Base-by-base conservation (phyloP, 2,888 invertebrate genomes). In the Dastarcus helophoroides region DNA sequence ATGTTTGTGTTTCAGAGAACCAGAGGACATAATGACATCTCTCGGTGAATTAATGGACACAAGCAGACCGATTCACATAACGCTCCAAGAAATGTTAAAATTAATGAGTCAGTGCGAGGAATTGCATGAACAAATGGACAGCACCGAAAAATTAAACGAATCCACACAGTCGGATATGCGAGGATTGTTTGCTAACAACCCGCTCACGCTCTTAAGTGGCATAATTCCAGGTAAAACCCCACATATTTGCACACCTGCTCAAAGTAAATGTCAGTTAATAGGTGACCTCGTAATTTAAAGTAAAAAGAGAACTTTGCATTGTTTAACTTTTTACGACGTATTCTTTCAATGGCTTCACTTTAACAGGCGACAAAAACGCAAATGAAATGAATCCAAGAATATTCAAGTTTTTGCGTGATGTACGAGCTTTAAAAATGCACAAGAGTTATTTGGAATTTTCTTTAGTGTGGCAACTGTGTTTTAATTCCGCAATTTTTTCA, bases 51-150 rank as follows among this genome's bases (percentile, higher is more conserved):
- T 83, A 35, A 67, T 73, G 32, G 57, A 64, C 32, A 66, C 72
- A 41, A 73, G 77, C 47, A 60, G 69, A 15, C 79, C 82, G 1
- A 62, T 76, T 22, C 67, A 65, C 37, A 76, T 83, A 39, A 66
- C 69, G 26, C 81, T 86, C 54, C 58, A 63, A 2, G 79, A 84
- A 57, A 86, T 86, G 81, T 65, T 79, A 35, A 73, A 70, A 43
- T 67, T 86, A 22, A 85, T 86, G 82, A 59, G 67, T n/a, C 79
- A 82, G 51, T 88, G 86, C 47, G 78, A 81, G 48, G 69, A 73
- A 56, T 67, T 85, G 39, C 73, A 73, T 33, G 45, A 42, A 5
- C 41, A 45, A 27, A 31, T 37, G 32, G 26, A 31, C 31, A 46
- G 16, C 37, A 44, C 16, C 31, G 37, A 11, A 33, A 40, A 26